Conservation (phyloP, 1,140 invertebrate species). For the Berghia stephanieae region DNA sequence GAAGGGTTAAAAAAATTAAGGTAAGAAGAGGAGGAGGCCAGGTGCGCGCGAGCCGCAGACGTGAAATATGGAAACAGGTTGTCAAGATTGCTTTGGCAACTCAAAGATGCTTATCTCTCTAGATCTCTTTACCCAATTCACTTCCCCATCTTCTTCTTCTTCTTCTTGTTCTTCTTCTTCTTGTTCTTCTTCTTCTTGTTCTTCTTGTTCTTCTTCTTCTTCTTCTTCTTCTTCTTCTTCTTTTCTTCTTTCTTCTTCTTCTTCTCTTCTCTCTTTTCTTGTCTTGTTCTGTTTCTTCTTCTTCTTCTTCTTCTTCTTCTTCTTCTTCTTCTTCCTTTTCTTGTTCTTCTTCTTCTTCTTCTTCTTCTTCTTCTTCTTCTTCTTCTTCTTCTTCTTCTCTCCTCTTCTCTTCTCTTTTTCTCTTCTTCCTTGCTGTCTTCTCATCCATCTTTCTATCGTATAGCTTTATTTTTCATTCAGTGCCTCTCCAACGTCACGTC, state of each 20-base stretch:
- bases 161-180: not conserved
- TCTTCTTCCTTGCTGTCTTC: not conserved
- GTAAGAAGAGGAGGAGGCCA: too few relatives aligned
- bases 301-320: not conserved
- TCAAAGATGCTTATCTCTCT: not conserved
- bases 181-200: not conserved
- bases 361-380: not conserved
- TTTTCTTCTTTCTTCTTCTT: not conserved
- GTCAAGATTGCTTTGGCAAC: not conserved
- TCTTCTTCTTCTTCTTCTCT: not conserved
- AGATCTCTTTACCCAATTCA: not conserved
- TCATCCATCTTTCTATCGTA: not conserved
- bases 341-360: not conserved
- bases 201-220: not conserved
- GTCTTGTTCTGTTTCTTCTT: not conserved
- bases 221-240: not conserved
- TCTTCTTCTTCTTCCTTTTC: not conserved
- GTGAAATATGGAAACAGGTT: too few relatives aligned
- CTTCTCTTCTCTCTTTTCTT: not conserved
- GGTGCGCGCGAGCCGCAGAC: too few relatives aligned
- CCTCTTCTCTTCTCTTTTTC: not conserved
- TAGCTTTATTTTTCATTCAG: not conserved
- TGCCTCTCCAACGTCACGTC: not conserved
- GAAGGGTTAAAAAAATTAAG: too few relatives aligned
- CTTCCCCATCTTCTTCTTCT: not conserved